A percentile compares a stretch with the other conserved stretches of the same genome.
Evolutionary conservation across 2,797 vertebrate genomes (phyloP).

Genomic region (Harpagifer antarcticus): DNA sequence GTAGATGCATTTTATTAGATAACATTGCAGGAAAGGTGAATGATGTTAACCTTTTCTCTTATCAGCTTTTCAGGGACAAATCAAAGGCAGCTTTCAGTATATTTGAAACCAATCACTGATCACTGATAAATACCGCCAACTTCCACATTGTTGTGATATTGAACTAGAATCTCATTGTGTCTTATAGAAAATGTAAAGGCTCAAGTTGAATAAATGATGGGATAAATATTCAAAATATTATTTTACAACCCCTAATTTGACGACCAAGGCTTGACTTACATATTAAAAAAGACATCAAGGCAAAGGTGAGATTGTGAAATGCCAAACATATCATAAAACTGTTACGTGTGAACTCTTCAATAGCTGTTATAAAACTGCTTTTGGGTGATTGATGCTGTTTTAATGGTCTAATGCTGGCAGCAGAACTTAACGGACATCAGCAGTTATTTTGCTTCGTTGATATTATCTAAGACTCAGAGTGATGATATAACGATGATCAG

Average conservation of each 20-base stretch:
- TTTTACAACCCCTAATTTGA: slow-evolving; percentile 9
- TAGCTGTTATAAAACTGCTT: neutral
- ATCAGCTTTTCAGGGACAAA: neutral
- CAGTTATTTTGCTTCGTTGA: slow-evolving; percentile 32
- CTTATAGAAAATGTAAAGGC: neutral
- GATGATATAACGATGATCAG: slow-evolving; percentile 74
- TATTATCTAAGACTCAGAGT: slow-evolving; percentile 61
- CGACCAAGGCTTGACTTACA: neutral
- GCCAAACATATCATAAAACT: slow-evolving; percentile 32
- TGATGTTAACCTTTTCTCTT: neutral
- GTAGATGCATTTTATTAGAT: neutral
- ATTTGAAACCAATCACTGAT: neutral
- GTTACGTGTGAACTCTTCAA: slow-evolving; percentile 11
- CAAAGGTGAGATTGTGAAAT: slow-evolving; percentile 15
- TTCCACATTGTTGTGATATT: neutral
- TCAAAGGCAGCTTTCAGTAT: neutral
- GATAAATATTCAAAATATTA: slow-evolving; percentile 10
- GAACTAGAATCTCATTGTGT: neutral
- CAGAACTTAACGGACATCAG: slow-evolving; percentile 36
- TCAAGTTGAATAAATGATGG: slow-evolving; percentile 7
- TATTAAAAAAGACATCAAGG: neutral
- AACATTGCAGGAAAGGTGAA: too few relatives aligned
- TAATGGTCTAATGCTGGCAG: slow-evolving; percentile 30
- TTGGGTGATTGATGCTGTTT: slow-evolving; percentile 24
- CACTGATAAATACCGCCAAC: neutral